Conservation (phyloP, 2,797 vertebrate genomes). For the Sphaeramia orbicularis region DNA sequence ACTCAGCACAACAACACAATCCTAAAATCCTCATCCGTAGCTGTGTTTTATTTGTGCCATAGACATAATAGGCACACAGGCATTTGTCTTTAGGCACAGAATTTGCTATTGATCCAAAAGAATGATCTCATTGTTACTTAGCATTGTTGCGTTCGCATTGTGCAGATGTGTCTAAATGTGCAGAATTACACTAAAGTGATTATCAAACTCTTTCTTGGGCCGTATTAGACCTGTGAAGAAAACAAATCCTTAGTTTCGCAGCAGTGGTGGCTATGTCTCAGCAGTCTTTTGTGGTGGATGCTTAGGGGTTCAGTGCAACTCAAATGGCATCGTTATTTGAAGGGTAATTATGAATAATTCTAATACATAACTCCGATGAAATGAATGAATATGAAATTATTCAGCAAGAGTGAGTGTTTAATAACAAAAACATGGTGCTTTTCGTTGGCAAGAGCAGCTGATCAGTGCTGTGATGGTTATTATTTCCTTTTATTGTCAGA, state of each 20-base stretch:
- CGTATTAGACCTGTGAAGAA: slow-evolving; percentile 8
- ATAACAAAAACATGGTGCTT: slow-evolving; percentile 10
- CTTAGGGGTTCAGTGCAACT: slow-evolving; percentile 16
- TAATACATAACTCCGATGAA: slow-evolving; percentile 15
- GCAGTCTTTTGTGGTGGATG: slow-evolving; percentile 19
- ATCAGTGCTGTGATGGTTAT: slow-evolving; percentile 6
- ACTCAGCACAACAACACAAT: slow-evolving; percentile 7
- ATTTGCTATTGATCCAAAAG: slow-evolving; percentile 23
- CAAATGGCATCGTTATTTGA: slow-evolving; percentile 20
- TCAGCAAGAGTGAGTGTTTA: slow-evolving; percentile 5
- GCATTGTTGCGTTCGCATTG: slow-evolving; percentile 13
- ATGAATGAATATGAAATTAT: slow-evolving; percentile 18
- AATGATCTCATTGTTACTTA: neutral
- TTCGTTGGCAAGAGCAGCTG: slow-evolving; percentile 1
- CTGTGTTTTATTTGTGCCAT: slow-evolving; percentile 7
- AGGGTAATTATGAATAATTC: slow-evolving; percentile 31
- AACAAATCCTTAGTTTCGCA: slow-evolving; percentile 28
- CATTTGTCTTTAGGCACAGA: neutral
- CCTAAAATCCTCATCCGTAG: neutral
- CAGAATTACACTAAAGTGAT: slow-evolving; percentile 27
- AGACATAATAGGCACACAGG: neutral
- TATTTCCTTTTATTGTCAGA: slow-evolving; percentile 36
- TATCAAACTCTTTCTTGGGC: slow-evolving; percentile 13
- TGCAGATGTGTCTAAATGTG: slow-evolving; percentile 16
- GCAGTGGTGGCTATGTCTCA: slow-evolving; percentile 16